Percentiles rank a stretch among this genome's conserved stretches.
phyloP scores from a whole-genome alignment of 2,797 vertebrate genomes.

The Sarcophilus harrisii region DNA sequence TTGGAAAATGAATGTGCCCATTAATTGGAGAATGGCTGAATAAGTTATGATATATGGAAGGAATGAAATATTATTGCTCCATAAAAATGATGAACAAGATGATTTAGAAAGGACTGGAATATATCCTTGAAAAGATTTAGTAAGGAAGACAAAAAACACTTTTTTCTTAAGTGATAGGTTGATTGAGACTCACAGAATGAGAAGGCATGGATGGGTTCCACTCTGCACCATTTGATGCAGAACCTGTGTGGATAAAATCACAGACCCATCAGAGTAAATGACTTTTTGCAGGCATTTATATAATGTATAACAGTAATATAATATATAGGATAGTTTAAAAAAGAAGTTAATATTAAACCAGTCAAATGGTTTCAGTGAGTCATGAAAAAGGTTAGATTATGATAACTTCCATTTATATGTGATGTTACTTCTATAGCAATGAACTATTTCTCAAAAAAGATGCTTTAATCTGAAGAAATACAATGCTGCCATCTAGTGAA shows the following conservation, averaged over 20 bases:
- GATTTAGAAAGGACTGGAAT: too few relatives aligned
- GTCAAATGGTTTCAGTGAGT: slow-evolving; percentile 7
- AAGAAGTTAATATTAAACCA: background rate
- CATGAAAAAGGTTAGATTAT: slow-evolving; percentile 16
- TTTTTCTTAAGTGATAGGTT: background rate
- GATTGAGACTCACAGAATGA: background rate
- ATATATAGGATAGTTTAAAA: background rate
- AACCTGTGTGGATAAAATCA: background rate
- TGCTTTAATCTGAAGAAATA: slow-evolving; percentile 32
- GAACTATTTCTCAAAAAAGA: background rate
- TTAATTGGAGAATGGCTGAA: too few relatives aligned
- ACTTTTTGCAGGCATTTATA: background rate
- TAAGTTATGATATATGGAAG: too few relatives aligned
- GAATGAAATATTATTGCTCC: too few relatives aligned
- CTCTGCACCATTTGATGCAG: background rate
- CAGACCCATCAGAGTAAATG: background rate
- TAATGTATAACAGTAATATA: background rate
- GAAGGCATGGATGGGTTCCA: background rate
- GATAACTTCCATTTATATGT: slow-evolving; percentile 11
- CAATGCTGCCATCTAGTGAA: slow-evolving; percentile 62
- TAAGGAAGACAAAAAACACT: background rate
- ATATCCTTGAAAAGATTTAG: background rate
- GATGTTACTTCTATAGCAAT: background rate
- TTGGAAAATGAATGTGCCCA: too few relatives aligned
- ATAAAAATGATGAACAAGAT: too few relatives aligned